Evolutionary conservation across 2,888 invertebrate genomes (phyloP), one percentile per base, ranked within the genome.

Genomic region (Rhyacophila evoluta): DNA sequence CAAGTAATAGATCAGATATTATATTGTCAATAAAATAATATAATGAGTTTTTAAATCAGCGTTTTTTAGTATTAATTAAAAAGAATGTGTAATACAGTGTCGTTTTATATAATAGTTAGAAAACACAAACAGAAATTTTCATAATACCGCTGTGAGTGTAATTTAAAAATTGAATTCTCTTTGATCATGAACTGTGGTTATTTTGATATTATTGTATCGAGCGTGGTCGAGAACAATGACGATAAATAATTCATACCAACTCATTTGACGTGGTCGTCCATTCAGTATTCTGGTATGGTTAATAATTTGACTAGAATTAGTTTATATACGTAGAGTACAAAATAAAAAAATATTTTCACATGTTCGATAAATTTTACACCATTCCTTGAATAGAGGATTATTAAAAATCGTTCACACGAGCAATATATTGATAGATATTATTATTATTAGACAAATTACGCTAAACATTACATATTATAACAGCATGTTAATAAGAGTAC

Each of bases 311-410:
- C 55, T 55, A 55, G 55, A 55, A 55, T 55, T 55, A 55, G 55
- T 55, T 55, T 55, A 55, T 4, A 72, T 74, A 74, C 69, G 74
- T 73, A 79, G 69, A 76, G 79, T 79, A 79, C 75, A 72, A 79
- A 79, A 79, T 75, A 75, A 79, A 79, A 79, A 79, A 79, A 79
- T 79, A 79, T 68, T 68, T 79, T 79, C 73, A 76, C 79, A 69
- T 73, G 70, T 71, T 75, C 71, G 72, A 79, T 75, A 75, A 75
- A 75, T 39, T 39, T 73, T 38, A 38, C n/a, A 75, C 29, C 70
- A 75, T 39, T 39, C 36, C 41, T 75, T 70, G 70, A 75, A 41
- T 74, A 75, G 38, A 75, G 37, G 75, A 69, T 55, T 75, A 69
- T 37, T 68, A 68, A 75, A 75, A 69, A 37, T 74, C 29, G 38